Conservation (phyloP, 2,888 invertebrate species). For the Brachycybe producta region DNA sequence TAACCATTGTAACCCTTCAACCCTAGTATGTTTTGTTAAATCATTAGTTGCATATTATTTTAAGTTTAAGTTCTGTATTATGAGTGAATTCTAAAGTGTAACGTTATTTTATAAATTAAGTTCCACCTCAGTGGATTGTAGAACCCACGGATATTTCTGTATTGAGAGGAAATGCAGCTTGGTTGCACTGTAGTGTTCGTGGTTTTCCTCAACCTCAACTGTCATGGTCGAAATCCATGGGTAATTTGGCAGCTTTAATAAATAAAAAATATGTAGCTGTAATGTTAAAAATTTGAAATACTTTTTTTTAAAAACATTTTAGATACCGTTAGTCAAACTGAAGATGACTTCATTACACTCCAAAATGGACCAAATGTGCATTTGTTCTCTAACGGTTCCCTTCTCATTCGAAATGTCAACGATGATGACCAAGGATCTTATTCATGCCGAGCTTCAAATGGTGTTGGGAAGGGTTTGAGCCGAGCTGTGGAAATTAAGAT, state of each 20-base stretch:
- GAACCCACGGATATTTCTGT: conserved; percentile 16
- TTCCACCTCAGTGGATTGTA: conserved; percentile 19
- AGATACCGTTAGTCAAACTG: background rate
- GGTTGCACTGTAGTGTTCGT: conserved; percentile 18
- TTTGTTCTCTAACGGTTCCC: conserved; percentile 13
- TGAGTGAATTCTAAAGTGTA: background rate
- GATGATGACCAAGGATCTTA: conserved; percentile 32
- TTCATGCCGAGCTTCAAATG: conserved; percentile 35
- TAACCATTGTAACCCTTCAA: no score
- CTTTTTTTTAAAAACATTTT: background rate
- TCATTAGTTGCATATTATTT: no score
- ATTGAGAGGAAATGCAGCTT: conserved; percentile 13
- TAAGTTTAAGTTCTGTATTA: no score
- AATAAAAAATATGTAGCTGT: background rate
- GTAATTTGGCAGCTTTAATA: background rate
- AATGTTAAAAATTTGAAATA: background rate
- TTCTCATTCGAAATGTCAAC: conserved; percentile 1
- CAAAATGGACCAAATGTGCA: background rate
- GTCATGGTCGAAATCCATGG: conserved; percentile 15
- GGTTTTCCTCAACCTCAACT: conserved; percentile 20
- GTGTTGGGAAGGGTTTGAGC: conserved; percentile 33
- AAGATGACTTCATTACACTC: background rate
- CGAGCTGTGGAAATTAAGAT: conserved; percentile 32
- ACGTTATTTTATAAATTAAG: conserved; percentile 17
- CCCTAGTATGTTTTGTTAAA: no score